A percentile compares a stretch with the other conserved stretches of the same genome.
Conservation (phyloP, 1,140 invertebrate genomes). For the Ceratina calcarata region DNA sequence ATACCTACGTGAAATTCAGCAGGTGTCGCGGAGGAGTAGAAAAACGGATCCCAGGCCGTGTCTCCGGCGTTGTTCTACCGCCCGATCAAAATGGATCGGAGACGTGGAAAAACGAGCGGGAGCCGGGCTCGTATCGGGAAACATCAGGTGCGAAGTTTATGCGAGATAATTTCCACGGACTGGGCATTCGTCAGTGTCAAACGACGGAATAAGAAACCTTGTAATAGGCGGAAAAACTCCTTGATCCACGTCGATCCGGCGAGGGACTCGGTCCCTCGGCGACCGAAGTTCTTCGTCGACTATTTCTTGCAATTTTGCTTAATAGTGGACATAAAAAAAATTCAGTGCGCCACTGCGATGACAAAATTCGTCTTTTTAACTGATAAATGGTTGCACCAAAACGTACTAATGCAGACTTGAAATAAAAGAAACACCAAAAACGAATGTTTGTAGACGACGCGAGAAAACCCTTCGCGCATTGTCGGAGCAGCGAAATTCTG, state of each 20-base stretch:
- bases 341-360: no score
- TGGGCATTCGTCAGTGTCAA: conserved; percentile 59
- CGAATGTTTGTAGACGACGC: no score
- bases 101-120: conserved; percentile 35
- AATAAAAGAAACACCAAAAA: no score
- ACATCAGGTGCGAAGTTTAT: conserved; percentile 55
- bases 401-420: no score
- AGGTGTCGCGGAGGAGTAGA: background rate
- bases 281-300: no score
- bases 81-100: conserved; percentile 57
- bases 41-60: background rate
- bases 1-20: conserved; percentile 7
- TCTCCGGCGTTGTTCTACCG: background rate
- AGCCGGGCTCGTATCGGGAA: conserved; percentile 33
- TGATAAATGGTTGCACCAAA: no score
- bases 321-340: conserved; percentile 32
- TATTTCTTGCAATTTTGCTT: no score
- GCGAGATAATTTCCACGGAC: conserved; percentile 54
- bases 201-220: conserved; percentile 25
- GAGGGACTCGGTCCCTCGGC: no score
- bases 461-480: no score
- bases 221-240: conserved; percentile 31
- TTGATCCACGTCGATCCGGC: background rate
- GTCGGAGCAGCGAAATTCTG: no score
- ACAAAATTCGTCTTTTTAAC: no score